These are phyloP conservation scores for Plebejus argus DNA, from an alignment of 2,888 invertebrate genomes.

Conservation along the genomic window DNA sequence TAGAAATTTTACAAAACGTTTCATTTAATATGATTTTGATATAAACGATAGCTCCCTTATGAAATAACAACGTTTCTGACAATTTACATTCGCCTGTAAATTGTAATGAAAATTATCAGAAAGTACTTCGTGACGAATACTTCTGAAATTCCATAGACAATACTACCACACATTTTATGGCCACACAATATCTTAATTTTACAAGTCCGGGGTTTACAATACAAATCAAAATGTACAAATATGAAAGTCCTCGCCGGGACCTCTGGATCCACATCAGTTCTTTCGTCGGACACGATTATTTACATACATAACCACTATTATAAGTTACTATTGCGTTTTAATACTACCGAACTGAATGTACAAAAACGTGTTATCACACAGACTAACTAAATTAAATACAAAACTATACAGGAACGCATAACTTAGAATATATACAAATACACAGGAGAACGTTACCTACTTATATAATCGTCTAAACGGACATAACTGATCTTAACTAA, in stretches of 20 bases:
- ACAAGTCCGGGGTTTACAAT: conserved; percentile 64
- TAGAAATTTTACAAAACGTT: background rate
- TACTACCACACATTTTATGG: conserved; percentile 58
- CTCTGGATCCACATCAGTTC: conserved; percentile 53
- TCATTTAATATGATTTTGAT: background rate
- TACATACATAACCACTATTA: conserved; percentile 75
- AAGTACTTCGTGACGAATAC: conserved; percentile 26
- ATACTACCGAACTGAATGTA: conserved; percentile 76
- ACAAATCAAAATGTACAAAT: conserved; percentile 48
- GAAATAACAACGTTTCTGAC: background rate
- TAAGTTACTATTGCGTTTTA: conserved; percentile 81
- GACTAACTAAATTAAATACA: conserved; percentile 55
- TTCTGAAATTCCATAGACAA: conserved; percentile 20
- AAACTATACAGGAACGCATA: conserved; percentile 77
- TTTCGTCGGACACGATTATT: conserved; percentile 57
- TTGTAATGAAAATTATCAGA: background rate
- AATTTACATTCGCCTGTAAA: background rate
- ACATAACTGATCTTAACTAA: conserved; percentile 67
- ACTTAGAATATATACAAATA: conserved; percentile 78
- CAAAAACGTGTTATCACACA: conserved; percentile 64
- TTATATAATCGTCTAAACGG: conserved; percentile 67
- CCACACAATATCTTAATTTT: conserved; percentile 76
- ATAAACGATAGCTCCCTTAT: background rate
- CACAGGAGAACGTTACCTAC: conserved; percentile 74
- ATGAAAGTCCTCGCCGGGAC: conserved; percentile 37